Evolutionary conservation across 2,113 vertebrate genomes (phyloP).

Genomic region (Numenius arquata): DNA sequence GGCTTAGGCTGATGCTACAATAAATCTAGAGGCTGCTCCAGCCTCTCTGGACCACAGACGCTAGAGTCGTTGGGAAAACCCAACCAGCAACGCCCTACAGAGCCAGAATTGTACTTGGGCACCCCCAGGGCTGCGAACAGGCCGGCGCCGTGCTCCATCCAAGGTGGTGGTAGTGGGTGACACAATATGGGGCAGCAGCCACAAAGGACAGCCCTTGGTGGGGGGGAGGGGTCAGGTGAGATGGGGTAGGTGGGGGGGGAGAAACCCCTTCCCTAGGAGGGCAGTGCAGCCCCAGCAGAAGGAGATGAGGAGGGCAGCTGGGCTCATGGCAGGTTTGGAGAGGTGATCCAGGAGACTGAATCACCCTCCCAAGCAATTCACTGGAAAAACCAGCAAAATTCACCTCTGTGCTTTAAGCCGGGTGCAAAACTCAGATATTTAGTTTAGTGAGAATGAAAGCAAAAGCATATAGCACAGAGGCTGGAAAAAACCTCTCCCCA

Average conservation of each 20-base stretch:
- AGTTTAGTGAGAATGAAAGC: background rate
- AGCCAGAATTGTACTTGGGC: background rate
- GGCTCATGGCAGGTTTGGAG: background rate
- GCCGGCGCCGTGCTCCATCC: fast-evolving
- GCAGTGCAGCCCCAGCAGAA: fast-evolving
- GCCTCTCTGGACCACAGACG: background rate
- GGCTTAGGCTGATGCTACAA: background rate
- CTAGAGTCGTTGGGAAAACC: background rate
- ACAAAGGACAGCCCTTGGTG: background rate
- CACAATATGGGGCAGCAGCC: background rate
- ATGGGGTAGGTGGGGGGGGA: fast-evolving
- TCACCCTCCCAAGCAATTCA: background rate
- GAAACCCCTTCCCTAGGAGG: background rate
- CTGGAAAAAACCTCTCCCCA: background rate
- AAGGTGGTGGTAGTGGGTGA: background rate
- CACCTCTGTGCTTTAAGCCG: background rate
- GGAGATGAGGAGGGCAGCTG: background rate
- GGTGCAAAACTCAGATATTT: background rate
- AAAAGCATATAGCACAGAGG: fast-evolving
- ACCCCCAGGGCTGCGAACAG: fast-evolving
- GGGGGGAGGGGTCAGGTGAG: background rate
- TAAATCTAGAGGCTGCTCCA: background rate
- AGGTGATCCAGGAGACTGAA: background rate
- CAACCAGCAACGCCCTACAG: fast-evolving
- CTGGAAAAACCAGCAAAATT: background rate